Evolutionary conservation across 2,888 invertebrate genomes (phyloP).

Genomic region (Heliothis peltigera): DNA sequence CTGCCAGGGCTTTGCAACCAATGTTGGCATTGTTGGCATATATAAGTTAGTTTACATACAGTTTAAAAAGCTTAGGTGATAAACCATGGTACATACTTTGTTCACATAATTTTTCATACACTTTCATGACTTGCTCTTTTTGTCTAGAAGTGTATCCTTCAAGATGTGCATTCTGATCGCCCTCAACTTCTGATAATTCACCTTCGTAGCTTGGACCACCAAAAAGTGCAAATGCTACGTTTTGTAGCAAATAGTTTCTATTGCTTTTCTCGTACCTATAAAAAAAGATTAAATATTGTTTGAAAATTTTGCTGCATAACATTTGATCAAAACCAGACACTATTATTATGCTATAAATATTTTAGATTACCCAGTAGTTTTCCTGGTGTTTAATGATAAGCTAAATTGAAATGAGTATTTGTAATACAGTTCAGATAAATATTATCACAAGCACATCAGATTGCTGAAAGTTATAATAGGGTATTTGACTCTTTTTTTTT

Average conservation of each 20-base stretch:
- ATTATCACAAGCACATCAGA: not conserved
- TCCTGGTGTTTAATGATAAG: not conserved
- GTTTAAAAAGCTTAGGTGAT: no score
- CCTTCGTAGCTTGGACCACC: slow-evolving; percentile 86
- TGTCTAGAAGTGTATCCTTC: slow-evolving; percentile 84
- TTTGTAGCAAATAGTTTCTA: slow-evolving; percentile 86
- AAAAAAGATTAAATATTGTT: slow-evolving; percentile 23
- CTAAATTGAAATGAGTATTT: not conserved
- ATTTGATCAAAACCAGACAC: no score
- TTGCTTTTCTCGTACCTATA: slow-evolving; percentile 87
- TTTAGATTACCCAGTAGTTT: not conserved
- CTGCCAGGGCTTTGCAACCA: no score
- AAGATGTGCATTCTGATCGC: slow-evolving; percentile 69
- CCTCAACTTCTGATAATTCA: slow-evolving; percentile 70
- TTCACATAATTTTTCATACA: slow-evolving; percentile 84
- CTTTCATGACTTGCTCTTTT: slow-evolving; percentile 79
- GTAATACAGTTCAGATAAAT: not conserved
- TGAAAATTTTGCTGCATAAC: no score
- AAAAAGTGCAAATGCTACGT: slow-evolving; percentile 89
- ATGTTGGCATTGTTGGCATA: no score
- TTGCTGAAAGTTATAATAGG: not conserved
- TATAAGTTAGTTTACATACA: no score
- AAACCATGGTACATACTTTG: slow-evolving; percentile 77
- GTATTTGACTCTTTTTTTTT: no score
- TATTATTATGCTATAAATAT: not conserved